A percentile compares a stretch with the other conserved stretches of the same genome.
These are phyloP conservation scores for Clytia hemisphaerica DNA, from an alignment of 30 jellyfish, hydroid and myxozoan genomes.

Conservation along the genomic window DNA sequence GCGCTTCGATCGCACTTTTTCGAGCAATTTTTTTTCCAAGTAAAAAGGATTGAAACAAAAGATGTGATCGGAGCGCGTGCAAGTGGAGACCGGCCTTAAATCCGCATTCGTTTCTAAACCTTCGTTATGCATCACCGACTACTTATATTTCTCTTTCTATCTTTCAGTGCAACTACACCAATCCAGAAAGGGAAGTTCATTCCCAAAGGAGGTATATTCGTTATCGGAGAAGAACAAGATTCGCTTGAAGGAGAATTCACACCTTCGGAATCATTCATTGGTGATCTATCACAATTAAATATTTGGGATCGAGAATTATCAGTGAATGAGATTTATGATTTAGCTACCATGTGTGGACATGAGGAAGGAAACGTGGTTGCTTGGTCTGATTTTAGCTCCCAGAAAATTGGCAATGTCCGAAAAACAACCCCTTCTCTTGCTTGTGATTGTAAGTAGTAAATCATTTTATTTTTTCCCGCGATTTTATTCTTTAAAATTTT, in stretches of 20 bases:
- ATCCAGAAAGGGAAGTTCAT: slow-evolving; percentile 58
- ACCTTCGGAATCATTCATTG: slow-evolving; percentile 89
- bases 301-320: slow-evolving; percentile 70
- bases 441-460: slow-evolving; percentile 80
- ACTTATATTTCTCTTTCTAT: neutral
- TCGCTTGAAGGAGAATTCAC: slow-evolving; percentile 76
- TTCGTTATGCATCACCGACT: too few species aligned
- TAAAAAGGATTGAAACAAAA: too few species aligned
- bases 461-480: neutral
- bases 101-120: too few species aligned
- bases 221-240: slow-evolving; percentile 96
- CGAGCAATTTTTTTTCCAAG: too few species aligned
- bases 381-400: slow-evolving; percentile 78
- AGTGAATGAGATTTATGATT: slow-evolving; percentile 60
- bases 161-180: slow-evolving; percentile 39
- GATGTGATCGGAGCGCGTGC: too few species aligned
- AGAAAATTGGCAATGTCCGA: slow-evolving; percentile 44
- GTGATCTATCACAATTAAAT: slow-evolving; percentile 86
- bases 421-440: slow-evolving; percentile 74
- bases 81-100: too few species aligned
- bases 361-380: slow-evolving; percentile 83
- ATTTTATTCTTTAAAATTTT: too few species aligned
- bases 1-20: too few species aligned
- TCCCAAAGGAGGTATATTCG: slow-evolving; percentile 74
- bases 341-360: slow-evolving; percentile 53